Conservation (phyloP, 2,888 invertebrate species). For the Chironomus tentans region DNA sequence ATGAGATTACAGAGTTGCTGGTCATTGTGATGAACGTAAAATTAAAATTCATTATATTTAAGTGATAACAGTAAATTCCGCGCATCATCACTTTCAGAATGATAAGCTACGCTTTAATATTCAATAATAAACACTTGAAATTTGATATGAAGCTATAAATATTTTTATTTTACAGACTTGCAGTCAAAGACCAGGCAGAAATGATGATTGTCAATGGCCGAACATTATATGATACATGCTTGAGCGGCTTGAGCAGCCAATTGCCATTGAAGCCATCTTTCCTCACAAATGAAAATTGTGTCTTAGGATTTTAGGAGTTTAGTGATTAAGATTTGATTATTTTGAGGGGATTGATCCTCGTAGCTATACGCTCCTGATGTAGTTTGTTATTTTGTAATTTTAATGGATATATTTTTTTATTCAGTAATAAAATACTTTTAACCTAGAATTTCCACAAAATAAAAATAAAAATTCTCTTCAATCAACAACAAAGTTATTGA, state of each 20-base stretch:
- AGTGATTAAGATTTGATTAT: too few relatives aligned
- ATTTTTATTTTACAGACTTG: background rate
- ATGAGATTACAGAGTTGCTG: background rate
- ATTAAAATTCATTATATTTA: background rate
- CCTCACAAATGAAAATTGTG: background rate
- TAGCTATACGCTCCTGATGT: too few relatives aligned
- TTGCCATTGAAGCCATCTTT: background rate
- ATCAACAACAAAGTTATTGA: too few relatives aligned
- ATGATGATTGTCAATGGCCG: background rate
- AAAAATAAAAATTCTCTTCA: too few relatives aligned
- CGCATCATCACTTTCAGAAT: background rate
- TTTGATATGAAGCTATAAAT: background rate
- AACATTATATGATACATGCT: background rate
- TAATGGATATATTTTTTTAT: too few relatives aligned
- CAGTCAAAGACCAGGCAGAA: conserved; percentile 1
- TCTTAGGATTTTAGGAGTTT: too few relatives aligned
- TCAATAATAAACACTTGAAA: background rate
- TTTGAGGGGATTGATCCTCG: too few relatives aligned
- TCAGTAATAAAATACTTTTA: too few relatives aligned
- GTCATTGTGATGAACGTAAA: too few relatives aligned
- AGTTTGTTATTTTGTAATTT: too few relatives aligned
- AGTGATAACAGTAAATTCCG: background rate
- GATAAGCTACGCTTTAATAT: background rate
- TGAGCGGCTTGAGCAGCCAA: background rate
- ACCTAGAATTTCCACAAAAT: too few relatives aligned